phyloP scores from a whole-genome alignment of 2,888 invertebrate species.

The Baronia brevicornis region DNA sequence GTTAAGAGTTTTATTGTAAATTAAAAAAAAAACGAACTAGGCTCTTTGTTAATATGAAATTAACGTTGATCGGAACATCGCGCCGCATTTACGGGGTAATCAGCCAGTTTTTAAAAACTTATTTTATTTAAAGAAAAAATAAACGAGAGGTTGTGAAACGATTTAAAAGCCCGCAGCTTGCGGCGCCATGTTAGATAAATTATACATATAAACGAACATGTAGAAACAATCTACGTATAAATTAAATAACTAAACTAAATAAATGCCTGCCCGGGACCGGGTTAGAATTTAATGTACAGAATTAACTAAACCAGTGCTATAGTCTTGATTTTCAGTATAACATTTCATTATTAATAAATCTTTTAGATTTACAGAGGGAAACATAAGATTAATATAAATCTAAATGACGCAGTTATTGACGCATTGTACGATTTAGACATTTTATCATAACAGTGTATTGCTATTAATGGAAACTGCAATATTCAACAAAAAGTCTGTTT shows the following conservation, averaged over 20 bases:
- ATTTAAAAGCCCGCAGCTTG: slow-evolving; percentile 47
- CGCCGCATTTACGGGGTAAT: slow-evolving; percentile 45
- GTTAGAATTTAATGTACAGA: slow-evolving; percentile 49
- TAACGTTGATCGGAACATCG: slow-evolving; percentile 42
- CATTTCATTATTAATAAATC: slow-evolving; percentile 20
- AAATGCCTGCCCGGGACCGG: slow-evolving; percentile 62
- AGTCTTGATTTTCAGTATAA: slow-evolving; percentile 26
- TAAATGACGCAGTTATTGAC: too few relatives aligned
- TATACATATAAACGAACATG: slow-evolving; percentile 49
- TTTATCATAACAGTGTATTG: too few relatives aligned
- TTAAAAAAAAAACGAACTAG: slow-evolving; percentile 66
- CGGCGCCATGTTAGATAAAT: slow-evolving; percentile 52
- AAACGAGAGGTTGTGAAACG: slow-evolving; percentile 66
- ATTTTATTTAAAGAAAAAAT: slow-evolving; percentile 53
- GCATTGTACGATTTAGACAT: too few relatives aligned
- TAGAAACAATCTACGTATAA: slow-evolving; percentile 50
- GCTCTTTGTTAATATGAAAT: slow-evolving; percentile 59
- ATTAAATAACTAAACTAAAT: slow-evolving; percentile 38
- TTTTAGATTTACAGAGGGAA: too few relatives aligned
- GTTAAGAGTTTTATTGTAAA: slow-evolving; percentile 61
- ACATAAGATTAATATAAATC: too few relatives aligned
- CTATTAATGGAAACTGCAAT: too few relatives aligned
- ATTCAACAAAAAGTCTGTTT: too few relatives aligned
- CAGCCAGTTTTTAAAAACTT: slow-evolving; percentile 64
- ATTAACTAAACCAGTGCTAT: slow-evolving; percentile 34